These are phyloP conservation scores for Cremastobaeus sp. DNA, from an alignment of 2,888 invertebrate species.

Conservation along the genomic window DNA sequence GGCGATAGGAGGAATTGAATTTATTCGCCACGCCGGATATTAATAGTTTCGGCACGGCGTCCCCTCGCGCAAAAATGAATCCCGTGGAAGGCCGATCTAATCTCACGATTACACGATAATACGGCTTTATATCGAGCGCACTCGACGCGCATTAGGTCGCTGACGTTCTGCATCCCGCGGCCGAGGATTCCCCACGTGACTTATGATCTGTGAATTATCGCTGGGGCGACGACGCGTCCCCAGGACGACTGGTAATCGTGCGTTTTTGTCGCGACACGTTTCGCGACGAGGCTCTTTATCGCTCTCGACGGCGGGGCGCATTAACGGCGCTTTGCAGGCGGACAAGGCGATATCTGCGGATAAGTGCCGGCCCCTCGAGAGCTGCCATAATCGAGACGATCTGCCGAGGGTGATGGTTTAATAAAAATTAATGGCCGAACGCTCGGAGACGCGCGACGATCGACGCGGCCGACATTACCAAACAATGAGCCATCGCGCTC, in stretches of 20 bases:
- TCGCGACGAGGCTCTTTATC: slow-evolving; percentile 26
- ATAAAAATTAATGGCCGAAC: slow-evolving; percentile 56
- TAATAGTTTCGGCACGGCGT: slow-evolving; percentile 42
- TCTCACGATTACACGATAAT: slow-evolving; percentile 58
- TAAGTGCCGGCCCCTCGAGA: slow-evolving; percentile 36
- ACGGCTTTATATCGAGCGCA: slow-evolving; percentile 50
- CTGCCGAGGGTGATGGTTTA: slow-evolving; percentile 39
- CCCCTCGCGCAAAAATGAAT: slow-evolving; percentile 50
- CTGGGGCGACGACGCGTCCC: slow-evolving; percentile 1
- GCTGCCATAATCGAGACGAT: slow-evolving; percentile 29
- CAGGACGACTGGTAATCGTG: slow-evolving; percentile 2
- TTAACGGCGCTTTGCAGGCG: slow-evolving; percentile 22
- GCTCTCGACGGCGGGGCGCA: slow-evolving; percentile 34
- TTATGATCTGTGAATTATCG: slow-evolving; percentile 50
- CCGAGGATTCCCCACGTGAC: slow-evolving; percentile 10
- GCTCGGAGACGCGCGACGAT: slow-evolving; percentile 44
- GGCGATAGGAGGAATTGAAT: slow-evolving; percentile 34
- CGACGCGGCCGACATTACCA: slow-evolving; percentile 29
- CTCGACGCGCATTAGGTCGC: slow-evolving; percentile 39
- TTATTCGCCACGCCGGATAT: slow-evolving; percentile 33
- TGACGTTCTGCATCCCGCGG: slow-evolving; percentile 35
- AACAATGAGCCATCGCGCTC: slow-evolving; percentile 31
- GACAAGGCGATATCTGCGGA: slow-evolving; percentile 47
- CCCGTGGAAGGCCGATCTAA: slow-evolving; percentile 42
- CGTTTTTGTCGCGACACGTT: slow-evolving; percentile 28